Conservation (phyloP, 1,140 invertebrate genomes). For the Zaprionus ghesquierei region DNA sequence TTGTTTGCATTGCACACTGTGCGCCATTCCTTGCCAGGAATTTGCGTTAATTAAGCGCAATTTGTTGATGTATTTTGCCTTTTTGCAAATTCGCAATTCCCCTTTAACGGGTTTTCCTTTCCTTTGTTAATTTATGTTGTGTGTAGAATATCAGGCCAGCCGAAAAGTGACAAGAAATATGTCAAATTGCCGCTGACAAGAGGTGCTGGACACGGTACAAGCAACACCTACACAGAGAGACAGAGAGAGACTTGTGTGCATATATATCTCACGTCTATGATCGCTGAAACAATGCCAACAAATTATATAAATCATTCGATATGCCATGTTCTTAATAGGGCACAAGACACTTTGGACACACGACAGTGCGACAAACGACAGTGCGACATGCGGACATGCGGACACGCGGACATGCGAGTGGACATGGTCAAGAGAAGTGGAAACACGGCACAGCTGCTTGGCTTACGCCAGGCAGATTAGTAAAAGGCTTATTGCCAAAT, state of each 20-base stretch:
- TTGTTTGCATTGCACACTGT: conserved; percentile 43
- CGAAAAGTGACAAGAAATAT: conserved; percentile 72
- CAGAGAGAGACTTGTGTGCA: conserved; percentile 6
- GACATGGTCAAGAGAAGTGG: conserved; percentile 52
- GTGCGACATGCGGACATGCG: not conserved
- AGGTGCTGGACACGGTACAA: conserved; percentile 53
- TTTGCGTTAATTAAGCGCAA: conserved; percentile 65
- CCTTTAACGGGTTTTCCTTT: conserved; percentile 27
- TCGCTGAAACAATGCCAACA: conserved; percentile 60
- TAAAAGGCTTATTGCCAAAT: conserved; percentile 40
- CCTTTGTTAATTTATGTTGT: conserved; percentile 66
- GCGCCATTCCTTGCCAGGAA: conserved; percentile 50
- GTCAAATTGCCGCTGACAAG: conserved; percentile 72
- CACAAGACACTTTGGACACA: conserved; percentile 61
- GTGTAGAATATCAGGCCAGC: conserved; percentile 70
- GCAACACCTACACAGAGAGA: conserved; percentile 29
- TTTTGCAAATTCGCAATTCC: conserved; percentile 27
- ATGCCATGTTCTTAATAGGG: conserved; percentile 75
- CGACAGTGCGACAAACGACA: conserved; percentile 33
- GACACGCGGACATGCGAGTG: not conserved
- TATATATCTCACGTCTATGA: conserved; percentile 56
- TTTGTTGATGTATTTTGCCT: conserved; percentile 48
- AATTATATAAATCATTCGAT: conserved; percentile 79
- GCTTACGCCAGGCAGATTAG: conserved; percentile 45
- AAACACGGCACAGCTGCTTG: conserved; percentile 44